Conservation (phyloP, 2,113 vertebrate species). For the Sus scrofa region DNA sequence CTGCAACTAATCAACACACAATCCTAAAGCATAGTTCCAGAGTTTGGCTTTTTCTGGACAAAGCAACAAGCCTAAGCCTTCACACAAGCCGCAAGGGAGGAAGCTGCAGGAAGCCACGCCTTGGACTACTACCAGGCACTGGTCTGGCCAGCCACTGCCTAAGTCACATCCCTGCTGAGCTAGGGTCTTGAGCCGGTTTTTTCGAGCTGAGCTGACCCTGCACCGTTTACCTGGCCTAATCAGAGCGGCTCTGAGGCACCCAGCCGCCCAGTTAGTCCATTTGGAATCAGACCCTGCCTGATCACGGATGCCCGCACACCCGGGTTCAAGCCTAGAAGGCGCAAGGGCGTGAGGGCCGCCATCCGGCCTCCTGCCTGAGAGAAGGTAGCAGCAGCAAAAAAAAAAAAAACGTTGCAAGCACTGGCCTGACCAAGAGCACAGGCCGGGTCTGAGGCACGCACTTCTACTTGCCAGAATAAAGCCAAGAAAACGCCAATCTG, state of each 20-base stretch:
- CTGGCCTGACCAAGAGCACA: fast-evolving
- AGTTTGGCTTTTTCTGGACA: neutral
- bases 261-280: fast-evolving
- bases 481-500: fast-evolving
- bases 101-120: neutral
- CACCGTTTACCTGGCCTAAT: too few species aligned
- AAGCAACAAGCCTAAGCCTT: neutral
- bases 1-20: neutral
- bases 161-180: neutral
- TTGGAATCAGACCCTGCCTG: too few species aligned
- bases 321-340: neutral
- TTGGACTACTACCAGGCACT: neutral
- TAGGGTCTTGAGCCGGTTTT: neutral
- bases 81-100: neutral
- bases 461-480: fast-evolving
- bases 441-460: fast-evolving
- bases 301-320: too few species aligned
- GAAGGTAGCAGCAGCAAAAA: too few species aligned
- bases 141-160: neutral
- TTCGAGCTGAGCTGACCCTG: neutral
- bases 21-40: neutral
- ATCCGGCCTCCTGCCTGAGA: fast-evolving
- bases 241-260: neutral
- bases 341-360: neutral
- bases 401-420: too few species aligned